These are phyloP conservation scores for Catajapyx aquilonaris DNA, from an alignment of 1,140 invertebrate genomes.

Conservation along the genomic window DNA sequence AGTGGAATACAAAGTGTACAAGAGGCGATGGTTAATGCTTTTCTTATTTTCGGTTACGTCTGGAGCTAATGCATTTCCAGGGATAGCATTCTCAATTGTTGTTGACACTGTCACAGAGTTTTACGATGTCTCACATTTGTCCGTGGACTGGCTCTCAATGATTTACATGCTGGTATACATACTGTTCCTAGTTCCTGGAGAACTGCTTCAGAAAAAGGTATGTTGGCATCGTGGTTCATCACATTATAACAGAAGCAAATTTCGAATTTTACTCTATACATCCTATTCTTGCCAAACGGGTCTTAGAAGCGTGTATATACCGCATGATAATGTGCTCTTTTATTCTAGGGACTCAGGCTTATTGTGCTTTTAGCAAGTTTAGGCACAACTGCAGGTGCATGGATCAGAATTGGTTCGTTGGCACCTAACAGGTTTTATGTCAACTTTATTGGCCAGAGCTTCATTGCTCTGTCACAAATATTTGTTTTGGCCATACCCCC, in stretches of 20 bases:
- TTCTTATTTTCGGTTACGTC: conserved; percentile 30
- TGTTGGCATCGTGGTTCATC: too few relatives aligned
- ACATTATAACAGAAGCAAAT: background rate
- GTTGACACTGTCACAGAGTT: conserved; percentile 24
- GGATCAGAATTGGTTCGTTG: conserved; percentile 32
- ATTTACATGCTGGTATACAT: conserved; percentile 43
- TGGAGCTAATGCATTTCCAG: conserved; percentile 32
- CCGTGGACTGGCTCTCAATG: conserved; percentile 38
- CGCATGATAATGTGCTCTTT: too few relatives aligned
- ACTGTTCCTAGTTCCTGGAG: conserved; percentile 35
- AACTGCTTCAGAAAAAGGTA: too few relatives aligned
- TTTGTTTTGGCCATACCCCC: conserved; percentile 40
- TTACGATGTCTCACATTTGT: conserved; percentile 18
- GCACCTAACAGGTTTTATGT: conserved; percentile 25
- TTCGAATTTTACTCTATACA: too few relatives aligned
- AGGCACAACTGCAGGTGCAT: conserved; percentile 36
- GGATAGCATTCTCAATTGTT: conserved; percentile 32
- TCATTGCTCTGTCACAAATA: conserved; percentile 35
- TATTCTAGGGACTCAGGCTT: conserved; percentile 26
- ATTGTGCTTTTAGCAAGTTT: conserved; percentile 31
- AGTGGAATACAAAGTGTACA: conserved; percentile 14
- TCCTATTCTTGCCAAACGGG: too few relatives aligned
- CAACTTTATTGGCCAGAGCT: conserved; percentile 31
- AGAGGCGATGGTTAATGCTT: conserved; percentile 30
- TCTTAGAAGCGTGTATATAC: too few relatives aligned